phyloP scores from a whole-genome alignment of 2,888 invertebrate species.

The Zaprionus lineosus region DNA sequence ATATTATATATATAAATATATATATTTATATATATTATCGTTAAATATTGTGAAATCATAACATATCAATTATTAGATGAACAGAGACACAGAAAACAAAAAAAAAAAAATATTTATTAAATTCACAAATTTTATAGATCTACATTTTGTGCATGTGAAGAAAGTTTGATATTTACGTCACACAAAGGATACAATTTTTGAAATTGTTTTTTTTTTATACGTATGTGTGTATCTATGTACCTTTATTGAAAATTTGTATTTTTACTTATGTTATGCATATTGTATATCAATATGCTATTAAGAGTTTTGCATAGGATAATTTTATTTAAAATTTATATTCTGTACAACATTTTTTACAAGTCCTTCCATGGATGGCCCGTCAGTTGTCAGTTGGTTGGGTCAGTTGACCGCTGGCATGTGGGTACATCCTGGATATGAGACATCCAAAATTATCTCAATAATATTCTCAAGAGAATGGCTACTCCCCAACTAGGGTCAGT shows the following conservation, averaged over 20 bases:
- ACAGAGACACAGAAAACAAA: constrained; percentile 18
- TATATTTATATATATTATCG: constrained; percentile 11
- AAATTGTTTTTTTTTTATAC: constrained; percentile 62
- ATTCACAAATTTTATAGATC: constrained; percentile 37
- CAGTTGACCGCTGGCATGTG: constrained; percentile 53
- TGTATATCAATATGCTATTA: constrained; percentile 23
- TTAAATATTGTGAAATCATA: constrained; percentile 49
- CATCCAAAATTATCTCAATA: no score
- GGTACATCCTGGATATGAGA: no score
- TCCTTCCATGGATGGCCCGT: constrained; percentile 10
- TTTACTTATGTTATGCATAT: constrained; percentile 54
- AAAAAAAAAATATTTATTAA: constrained; percentile 1
- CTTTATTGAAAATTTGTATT: constrained; percentile 67
- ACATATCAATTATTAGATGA: constrained; percentile 59
- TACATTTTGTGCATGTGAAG: constrained; percentile 41
- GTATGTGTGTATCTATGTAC: constrained; percentile 53
- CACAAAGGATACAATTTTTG: constrained; percentile 59
- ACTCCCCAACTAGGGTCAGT: constrained; percentile 62
- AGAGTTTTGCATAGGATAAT: constrained; percentile 24
- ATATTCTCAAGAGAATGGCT: constrained; percentile 68
- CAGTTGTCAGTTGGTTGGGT: constrained; percentile 54
- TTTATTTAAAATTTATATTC: constrained; percentile 26
- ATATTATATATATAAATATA: constrained; percentile 43
- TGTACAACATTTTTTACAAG: constrained; percentile 5
- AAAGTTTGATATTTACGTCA: constrained; percentile 26